These are phyloP conservation scores for Phlogophora meticulosa DNA, from an alignment of 2,888 invertebrate species.

Conservation along the genomic window DNA sequence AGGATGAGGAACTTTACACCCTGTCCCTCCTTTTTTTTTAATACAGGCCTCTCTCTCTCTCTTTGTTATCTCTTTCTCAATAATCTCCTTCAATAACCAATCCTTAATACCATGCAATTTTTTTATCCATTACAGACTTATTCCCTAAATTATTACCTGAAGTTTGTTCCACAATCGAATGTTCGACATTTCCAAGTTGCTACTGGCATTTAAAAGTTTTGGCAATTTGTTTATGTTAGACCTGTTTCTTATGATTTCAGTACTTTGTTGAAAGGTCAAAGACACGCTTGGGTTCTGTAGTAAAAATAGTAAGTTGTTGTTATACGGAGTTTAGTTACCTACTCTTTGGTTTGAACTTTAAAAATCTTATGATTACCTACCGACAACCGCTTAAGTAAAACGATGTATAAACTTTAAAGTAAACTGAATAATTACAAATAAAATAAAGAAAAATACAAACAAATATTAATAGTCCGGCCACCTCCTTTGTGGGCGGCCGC, in stretches of 20 bases:
- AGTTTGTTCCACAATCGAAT: background rate
- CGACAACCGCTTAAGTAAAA: background rate
- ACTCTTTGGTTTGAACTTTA: background rate
- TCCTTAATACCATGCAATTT: background rate
- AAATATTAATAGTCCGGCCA: too few relatives aligned
- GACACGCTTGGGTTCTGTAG: background rate
- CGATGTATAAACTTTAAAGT: too few relatives aligned
- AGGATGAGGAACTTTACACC: too few relatives aligned
- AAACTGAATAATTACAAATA: too few relatives aligned
- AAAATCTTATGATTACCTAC: background rate
- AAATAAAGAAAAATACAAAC: too few relatives aligned
- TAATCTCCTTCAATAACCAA: too few relatives aligned
- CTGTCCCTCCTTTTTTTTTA: too few relatives aligned
- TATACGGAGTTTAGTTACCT: background rate
- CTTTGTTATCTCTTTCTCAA: too few relatives aligned
- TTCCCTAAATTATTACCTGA: background rate
- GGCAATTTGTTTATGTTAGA: conserved; percentile 5
- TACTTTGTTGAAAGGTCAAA: conserved; percentile 17
- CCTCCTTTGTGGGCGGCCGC: too few relatives aligned
- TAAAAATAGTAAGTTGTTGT: conserved; percentile 10
- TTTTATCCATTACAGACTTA: background rate
- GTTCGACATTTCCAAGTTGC: conserved; percentile 8
- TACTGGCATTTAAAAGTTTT: conserved; percentile 25
- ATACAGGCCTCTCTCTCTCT: too few relatives aligned
- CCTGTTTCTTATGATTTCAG: background rate